Evolutionary conservation across 2,797 vertebrate genomes (phyloP).

Genomic region (Rhadinocentrus ornatus): DNA sequence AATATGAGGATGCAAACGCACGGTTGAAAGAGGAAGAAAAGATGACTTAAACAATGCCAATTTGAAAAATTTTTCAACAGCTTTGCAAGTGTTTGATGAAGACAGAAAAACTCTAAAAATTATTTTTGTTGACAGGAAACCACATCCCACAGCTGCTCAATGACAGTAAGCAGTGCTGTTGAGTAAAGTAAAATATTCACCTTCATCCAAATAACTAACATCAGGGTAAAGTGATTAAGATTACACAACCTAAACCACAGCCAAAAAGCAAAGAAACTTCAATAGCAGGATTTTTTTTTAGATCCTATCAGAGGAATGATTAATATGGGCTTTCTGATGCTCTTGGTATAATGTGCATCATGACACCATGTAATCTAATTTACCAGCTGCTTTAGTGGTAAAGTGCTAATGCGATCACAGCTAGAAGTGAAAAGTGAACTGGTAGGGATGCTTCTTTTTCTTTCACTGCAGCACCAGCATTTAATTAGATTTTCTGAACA

Average conservation of each 20-base stretch:
- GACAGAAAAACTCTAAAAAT: neutral
- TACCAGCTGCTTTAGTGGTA: conserved; percentile 45
- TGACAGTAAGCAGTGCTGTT: neutral
- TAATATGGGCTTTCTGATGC: conserved; percentile 15
- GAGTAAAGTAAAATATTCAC: neutral
- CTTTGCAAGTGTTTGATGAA: neutral
- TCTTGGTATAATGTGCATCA: conserved; percentile 47
- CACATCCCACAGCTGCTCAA: neutral
- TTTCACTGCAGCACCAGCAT: neutral
- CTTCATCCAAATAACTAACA: neutral
- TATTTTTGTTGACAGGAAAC: neutral
- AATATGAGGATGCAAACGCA: neutral
- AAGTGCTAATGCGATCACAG: conserved; percentile 43
- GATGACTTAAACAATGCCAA: neutral
- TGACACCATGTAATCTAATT: conserved; percentile 58
- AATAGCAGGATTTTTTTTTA: neutral
- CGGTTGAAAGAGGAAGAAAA: neutral
- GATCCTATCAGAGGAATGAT: neutral
- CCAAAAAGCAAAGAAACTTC: neutral
- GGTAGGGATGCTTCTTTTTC: neutral
- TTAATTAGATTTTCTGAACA: neutral
- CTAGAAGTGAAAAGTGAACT: conserved; percentile 26
- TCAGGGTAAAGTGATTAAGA: neutral
- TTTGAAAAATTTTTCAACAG: neutral
- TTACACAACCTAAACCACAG: neutral